Evolutionary conservation across 2,888 invertebrate species (phyloP), one percentile per base, ranked within the genome.

Genomic region (Crossocerus cetratus): DNA sequence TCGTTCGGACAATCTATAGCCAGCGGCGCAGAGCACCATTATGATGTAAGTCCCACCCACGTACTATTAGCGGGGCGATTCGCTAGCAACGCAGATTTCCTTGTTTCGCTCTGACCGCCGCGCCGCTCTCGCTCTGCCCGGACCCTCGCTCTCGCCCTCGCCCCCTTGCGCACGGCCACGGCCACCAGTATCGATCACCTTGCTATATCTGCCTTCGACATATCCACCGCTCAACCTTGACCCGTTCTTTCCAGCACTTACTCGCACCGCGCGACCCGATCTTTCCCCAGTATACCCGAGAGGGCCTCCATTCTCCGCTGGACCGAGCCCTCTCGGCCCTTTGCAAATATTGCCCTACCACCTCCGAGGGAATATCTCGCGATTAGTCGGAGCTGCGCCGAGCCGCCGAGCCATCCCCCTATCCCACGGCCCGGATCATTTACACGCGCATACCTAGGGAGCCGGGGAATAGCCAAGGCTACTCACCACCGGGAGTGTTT

Each of bases 161-260:
- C 59, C 65, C 53, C 72, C 53, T 59, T 60, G 53, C 67, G 53
- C 67, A 69, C 63, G 74, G 69, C 76, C 64, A 57, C 67, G 69
- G 67, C 69, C 59, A 63, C 67, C 71, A 69, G 71, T 78, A 81
- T 81, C 77, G 81, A 81, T 81, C 56, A 67, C 57, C 59, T 18
- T 71, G 16, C 78, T 68, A 67, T 68, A 69, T 58, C 44, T 69
- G 58, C 57, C 69, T 43, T 69, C 69, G 67, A 67, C 70, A 62
- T 74, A 71, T 53, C 65, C 44, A 45, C 69, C 70, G 75, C 73
- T 76, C 67, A 80, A 82, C 81, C 81, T 80, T 82, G 81, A 82
- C 82, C 81, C 69, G 74, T 72, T 80, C 79, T 68, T 74, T 55
- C 58, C 63, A 45, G 58, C 57, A 72, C 71, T 80, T 77, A 68